Evolutionary conservation across 64 coral and sea anemone genomes (phyloP).

Genomic region (Montipora cactus): DNA sequence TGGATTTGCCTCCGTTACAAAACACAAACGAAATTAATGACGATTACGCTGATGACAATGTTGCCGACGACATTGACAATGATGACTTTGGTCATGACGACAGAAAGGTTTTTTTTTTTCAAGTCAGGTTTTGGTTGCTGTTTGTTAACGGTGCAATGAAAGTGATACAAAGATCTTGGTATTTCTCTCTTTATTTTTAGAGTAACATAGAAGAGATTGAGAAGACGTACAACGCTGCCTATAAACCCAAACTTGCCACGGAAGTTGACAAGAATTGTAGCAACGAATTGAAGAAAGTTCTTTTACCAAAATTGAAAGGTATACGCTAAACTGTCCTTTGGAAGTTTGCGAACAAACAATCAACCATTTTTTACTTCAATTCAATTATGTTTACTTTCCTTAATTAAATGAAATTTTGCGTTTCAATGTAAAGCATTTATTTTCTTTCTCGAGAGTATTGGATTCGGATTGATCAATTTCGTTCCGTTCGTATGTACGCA

Average conservation of each 20-base stretch:
- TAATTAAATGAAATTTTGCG: too few relatives aligned
- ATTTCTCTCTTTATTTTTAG: neutral
- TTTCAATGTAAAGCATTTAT: too few relatives aligned
- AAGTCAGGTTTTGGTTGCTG: too few relatives aligned
- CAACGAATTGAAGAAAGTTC: slow-evolving; percentile 79
- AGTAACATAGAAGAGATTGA: slow-evolving; percentile 48
- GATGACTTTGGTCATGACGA: neutral
- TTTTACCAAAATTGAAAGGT: slow-evolving; percentile 85
- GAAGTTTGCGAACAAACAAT: neutral
- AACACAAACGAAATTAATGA: neutral
- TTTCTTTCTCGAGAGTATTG: too few relatives aligned
- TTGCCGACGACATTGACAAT: neutral
- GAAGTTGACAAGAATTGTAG: slow-evolving; percentile 75
- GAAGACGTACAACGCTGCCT: slow-evolving; percentile 66
- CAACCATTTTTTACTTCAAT: too few relatives aligned
- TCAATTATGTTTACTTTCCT: too few relatives aligned
- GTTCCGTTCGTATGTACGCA: too few relatives aligned
- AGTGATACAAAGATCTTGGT: neutral
- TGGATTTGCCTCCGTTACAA: too few relatives aligned
- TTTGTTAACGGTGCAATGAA: too few relatives aligned
- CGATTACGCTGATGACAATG: neutral
- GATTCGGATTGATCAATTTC: too few relatives aligned
- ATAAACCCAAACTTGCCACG: slow-evolving; percentile 65
- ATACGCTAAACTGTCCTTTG: slow-evolving; percentile 8
- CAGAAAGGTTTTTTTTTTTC: too few relatives aligned